Base-by-base conservation (phyloP, 2,113 vertebrate genomes). In the Bos javanicus region DNA sequence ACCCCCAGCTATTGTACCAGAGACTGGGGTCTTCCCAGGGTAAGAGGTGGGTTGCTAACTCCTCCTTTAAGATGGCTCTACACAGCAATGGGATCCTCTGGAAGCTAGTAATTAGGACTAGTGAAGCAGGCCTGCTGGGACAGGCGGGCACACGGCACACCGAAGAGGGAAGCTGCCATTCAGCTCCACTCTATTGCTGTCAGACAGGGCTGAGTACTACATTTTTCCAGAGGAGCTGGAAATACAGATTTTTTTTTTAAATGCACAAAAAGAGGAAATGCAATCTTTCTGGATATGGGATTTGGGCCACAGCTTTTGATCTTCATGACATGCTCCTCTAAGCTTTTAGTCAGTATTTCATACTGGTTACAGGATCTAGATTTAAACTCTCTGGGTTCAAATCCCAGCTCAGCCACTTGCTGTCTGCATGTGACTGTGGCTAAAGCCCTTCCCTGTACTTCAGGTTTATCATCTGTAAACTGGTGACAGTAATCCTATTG, bases 131-230 rank as follows among this genome's bases (percentile, higher is more conserved):
- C 14, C 33, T 8, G 8, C 46, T 43, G 17, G 52, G 52, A 33
- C 14, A 25, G 50, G 19, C 23, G 33, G 6, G 8, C 17, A 13
- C 5, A 36, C 0, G 12, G 30, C 1, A 0, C 2, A 9, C 4
- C 28, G 14, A 7, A 82, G 67, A 81, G 28, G 15, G 14, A 43
- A 82, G 7, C 36, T 19, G 30, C 0, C 4, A 7, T 9, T 85
- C 19, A 39, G 92, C 21, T 33, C 9, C 0, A 16, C 11, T 5
- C 56, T n/a, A 26, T 3, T 7, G 25, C 12, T 30, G 21, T 14
- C 56, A 26, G 3, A 4, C 4, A 46, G 64, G 23, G 7, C 23
- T 1, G n/a, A 23, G 12, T 0, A 3, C 2, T 28, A 23, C 8
- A 26, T 16, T 60, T 93, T 52, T 50, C 83, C 54, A 86, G 78